Percentiles rank a stretch among this genome's conserved stretches.
These are phyloP conservation scores for Torymus tubicola DNA, from an alignment of 2,888 invertebrate genomes.

Conservation along the genomic window DNA sequence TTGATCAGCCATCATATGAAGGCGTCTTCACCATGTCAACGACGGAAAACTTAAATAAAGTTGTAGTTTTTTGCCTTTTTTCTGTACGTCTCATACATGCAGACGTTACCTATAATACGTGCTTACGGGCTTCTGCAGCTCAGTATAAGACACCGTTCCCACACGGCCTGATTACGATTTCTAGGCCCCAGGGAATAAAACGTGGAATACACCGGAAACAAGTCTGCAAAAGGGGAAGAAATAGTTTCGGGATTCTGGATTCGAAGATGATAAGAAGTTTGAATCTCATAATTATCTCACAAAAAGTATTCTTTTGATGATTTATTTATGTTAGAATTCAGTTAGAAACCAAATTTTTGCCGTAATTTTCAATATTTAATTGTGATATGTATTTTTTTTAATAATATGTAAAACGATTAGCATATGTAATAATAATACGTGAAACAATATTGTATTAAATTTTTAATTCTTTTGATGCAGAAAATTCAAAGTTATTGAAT, in stretches of 20 bases:
- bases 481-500: too few relatives aligned
- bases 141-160: constrained; percentile 24
- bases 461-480: too few relatives aligned
- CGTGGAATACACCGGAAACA: background rate
- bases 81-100: background rate
- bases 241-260: background rate
- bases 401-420: too few relatives aligned
- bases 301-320: too few relatives aligned
- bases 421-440: too few relatives aligned
- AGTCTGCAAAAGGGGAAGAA: background rate
- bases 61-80: constrained; percentile 4
- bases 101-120: constrained; percentile 46
- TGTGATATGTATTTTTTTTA: too few relatives aligned
- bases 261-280: background rate
- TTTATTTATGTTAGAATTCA: too few relatives aligned
- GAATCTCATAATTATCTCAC: too few relatives aligned
- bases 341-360: too few relatives aligned
- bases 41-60: constrained; percentile 31
- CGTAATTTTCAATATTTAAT: too few relatives aligned
- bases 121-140: constrained; percentile 50
- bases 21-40: constrained; percentile 14
- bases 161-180: constrained; percentile 44
- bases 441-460: too few relatives aligned
- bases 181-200: constrained; percentile 24
- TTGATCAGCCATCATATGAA: constrained; percentile 11